Conservation (phyloP, 1,140 invertebrate species). For the Plutomurus gul region DNA sequence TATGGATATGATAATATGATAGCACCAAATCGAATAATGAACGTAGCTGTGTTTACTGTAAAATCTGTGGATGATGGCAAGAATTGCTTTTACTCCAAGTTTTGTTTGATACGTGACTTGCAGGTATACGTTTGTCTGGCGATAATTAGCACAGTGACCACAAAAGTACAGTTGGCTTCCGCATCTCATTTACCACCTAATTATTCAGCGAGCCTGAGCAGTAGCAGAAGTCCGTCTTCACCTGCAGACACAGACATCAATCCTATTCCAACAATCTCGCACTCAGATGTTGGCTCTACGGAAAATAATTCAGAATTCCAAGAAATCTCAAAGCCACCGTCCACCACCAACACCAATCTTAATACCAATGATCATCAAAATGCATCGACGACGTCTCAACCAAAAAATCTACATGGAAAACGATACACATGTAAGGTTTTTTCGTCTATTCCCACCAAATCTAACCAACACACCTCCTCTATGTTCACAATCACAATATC, state of each 20-base stretch:
- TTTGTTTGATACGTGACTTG: not conserved
- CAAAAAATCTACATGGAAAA: not conserved
- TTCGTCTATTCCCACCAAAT: not conserved
- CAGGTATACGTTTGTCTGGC: constrained; percentile 8
- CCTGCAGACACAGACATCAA: not conserved
- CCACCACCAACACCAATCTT: constrained; percentile 1
- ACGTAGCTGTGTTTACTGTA: no score
- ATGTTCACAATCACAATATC: no score
- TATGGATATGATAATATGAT: no score
- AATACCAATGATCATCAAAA: not conserved
- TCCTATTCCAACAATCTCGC: not conserved
- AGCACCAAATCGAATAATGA: no score
- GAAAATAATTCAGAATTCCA: not conserved
- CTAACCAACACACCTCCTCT: no score
- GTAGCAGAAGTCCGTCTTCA: not conserved
- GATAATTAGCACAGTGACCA: constrained; percentile 13
- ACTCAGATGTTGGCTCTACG: not conserved
- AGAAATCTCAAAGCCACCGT: not conserved
- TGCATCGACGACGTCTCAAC: not conserved
- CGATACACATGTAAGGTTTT: not conserved
- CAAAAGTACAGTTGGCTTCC: constrained; percentile 41
- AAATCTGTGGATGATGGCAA: no score
- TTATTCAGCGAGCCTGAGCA: constrained; percentile 7
- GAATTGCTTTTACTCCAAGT: not conserved
- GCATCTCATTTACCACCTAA: constrained; percentile 45